These are phyloP conservation scores for Poeciliopsis retropinna DNA, from an alignment of 2,113 vertebrate genomes.

Conservation along the genomic window DNA sequence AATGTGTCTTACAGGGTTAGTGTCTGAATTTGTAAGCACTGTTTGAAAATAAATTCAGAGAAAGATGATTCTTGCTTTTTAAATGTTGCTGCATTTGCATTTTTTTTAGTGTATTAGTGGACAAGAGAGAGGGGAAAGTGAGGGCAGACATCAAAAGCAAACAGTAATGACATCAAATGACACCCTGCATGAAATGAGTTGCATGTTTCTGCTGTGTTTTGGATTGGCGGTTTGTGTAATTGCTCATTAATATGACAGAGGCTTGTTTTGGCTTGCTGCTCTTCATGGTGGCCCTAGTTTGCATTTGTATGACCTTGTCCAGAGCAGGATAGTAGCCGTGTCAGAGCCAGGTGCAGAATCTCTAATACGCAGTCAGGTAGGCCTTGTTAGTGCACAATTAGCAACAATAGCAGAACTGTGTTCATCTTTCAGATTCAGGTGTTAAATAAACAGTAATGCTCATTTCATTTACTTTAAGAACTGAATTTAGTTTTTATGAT, in stretches of 20 bases:
- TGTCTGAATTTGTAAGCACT: constrained; percentile 17
- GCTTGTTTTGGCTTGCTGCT: constrained; percentile 7
- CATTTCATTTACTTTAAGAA: not conserved
- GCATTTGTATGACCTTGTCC: constrained; percentile 25
- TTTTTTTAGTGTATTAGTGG: constrained; percentile 16
- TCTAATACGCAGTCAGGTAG: constrained; percentile 33
- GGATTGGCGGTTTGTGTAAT: constrained; percentile 2
- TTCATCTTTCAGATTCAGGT: constrained; percentile 12
- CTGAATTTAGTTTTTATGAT: not conserved
- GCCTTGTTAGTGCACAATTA: constrained; percentile 41
- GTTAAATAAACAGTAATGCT: not conserved
- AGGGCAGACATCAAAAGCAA: constrained; percentile 14
- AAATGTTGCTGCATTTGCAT: constrained; percentile 32
- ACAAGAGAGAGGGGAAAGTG: constrained; percentile 4
- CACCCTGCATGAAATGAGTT: not conserved
- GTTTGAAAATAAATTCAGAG: not conserved
- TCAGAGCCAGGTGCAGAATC: constrained; percentile 30
- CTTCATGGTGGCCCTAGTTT: constrained; percentile 10
- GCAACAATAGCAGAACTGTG: constrained; percentile 53
- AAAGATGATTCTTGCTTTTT: constrained; percentile 11
- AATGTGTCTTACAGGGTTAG: not conserved
- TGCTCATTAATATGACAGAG: constrained; percentile 2
- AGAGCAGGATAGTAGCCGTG: constrained; percentile 32
- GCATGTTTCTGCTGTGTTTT: constrained; percentile 17
- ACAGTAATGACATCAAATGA: constrained; percentile 7